A percentile compares a stretch with the other conserved stretches of the same genome.
Conservation (phyloP, 2,113 vertebrate species). For the Oncorhynchus kisutch region DNA sequence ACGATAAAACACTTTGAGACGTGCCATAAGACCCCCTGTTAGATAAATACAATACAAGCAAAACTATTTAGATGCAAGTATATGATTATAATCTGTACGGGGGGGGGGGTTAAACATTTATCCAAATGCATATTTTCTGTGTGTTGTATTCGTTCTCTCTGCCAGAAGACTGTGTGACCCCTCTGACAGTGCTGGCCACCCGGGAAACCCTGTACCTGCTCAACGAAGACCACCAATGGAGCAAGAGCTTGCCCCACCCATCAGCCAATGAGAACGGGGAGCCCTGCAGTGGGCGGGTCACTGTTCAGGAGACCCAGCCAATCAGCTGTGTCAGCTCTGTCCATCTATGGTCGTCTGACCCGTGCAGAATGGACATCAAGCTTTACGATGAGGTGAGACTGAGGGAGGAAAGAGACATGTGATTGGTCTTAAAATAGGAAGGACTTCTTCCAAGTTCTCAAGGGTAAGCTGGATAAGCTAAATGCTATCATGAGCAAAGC, state of each 20-base stretch:
- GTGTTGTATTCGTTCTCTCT: not conserved
- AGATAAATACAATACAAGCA: too few relatives aligned
- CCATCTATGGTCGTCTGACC: constrained; percentile 77
- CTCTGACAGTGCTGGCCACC: constrained; percentile 71
- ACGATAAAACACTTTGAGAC: too few relatives aligned
- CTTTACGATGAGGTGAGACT: constrained; percentile 90
- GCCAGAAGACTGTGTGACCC: constrained; percentile 60
- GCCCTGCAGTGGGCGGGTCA: constrained; percentile 43
- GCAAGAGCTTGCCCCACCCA: constrained; percentile 41
- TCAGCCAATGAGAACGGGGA: constrained; percentile 17
- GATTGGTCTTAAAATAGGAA: not conserved
- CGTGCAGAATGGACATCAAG: constrained; percentile 78
- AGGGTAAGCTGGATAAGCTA: too few relatives aligned
- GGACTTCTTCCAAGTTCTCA: not conserved
- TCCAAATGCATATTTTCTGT: not conserved
- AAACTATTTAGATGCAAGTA: too few relatives aligned
- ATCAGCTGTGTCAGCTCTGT: constrained; percentile 81
- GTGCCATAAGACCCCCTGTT: too few relatives aligned
- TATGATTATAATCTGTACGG: too few relatives aligned
- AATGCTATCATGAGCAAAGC: too few relatives aligned
- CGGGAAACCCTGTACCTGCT: constrained; percentile 74
- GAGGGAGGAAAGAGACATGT: not conserved
- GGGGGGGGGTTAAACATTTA: too few relatives aligned
- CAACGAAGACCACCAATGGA: constrained; percentile 76
- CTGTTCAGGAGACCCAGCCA: constrained; percentile 65